Base-by-base conservation (phyloP, 2,113 vertebrate genomes). In the Stomatorhinus ivindoensis region DNA sequence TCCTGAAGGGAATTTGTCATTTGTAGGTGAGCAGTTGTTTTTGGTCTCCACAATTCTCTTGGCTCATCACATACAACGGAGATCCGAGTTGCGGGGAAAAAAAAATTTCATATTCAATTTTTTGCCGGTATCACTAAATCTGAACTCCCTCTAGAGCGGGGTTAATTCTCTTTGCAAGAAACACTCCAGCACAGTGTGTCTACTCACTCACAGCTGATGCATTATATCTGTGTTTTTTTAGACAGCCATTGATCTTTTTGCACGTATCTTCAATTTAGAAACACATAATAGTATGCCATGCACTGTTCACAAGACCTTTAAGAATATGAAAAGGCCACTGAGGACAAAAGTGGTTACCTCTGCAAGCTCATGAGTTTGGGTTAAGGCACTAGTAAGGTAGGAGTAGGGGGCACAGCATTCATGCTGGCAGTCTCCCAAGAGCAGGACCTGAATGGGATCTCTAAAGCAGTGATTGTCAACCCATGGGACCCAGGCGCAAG, bases 371-470 rank as follows among this genome's bases (percentile, higher is more conserved):
- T 82, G 92, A 97, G 27, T 95, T 93, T 69, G 96, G 90, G 90
- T 99, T 97, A 19, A 99, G 96, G 90, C 97, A 99, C 87, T 98
- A 97, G 92, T 98, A 98, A 8, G 96, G 90, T 97, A 99, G 87
- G 98, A 97, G 92, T 97, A 98, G 7, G 96, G 97, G 50, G 97
- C 95, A 17, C 98, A 99, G 95, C 89, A 96, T 91, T 98, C 96
- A 0, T 97, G 94, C 89, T 95, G 97, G 90, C 98, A 99, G 15
- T 99, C 97, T 4, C 97, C 98, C 3, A 98, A 98, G 83, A 98
- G 93, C 90, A 99, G 95, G 61, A 99, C 97, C 90, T 96, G 97
- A 46, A 91, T 89, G 0, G 96, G 96, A 85, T 99, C 97, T 39
- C 93, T 95, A 15, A 13, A 31, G 13, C 73, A 51, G 15, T 51